These are phyloP conservation scores for Melanotaenia pygmaea DNA, from an alignment of 2,797 vertebrate species.

Conservation along the genomic window DNA sequence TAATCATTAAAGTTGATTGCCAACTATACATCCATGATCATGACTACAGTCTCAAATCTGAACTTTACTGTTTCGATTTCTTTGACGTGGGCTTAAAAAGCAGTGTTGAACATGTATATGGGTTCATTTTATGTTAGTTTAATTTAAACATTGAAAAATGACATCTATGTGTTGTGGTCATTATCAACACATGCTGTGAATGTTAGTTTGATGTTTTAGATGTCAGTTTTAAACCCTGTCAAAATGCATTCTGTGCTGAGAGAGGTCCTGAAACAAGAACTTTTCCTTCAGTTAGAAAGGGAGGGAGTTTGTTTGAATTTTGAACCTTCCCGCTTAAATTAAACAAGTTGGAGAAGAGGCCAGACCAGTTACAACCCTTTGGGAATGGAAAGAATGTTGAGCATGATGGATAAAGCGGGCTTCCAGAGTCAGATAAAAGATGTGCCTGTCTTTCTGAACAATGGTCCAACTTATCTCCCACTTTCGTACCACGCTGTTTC, in stretches of 20 bases:
- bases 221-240: background rate
- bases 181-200: background rate
- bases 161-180: background rate
- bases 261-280: constrained; percentile 33
- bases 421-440: constrained; percentile 63
- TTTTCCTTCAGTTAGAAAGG: constrained; percentile 50
- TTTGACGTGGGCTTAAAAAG: background rate
- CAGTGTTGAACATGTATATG: background rate
- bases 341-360: constrained; percentile 49
- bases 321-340: constrained; percentile 74
- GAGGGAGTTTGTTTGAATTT: constrained; percentile 76
- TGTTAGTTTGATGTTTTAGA: background rate
- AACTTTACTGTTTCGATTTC: background rate
- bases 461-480: constrained; percentile 35
- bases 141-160: background rate
- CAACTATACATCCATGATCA: constrained; percentile 2
- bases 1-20: constrained; percentile 14
- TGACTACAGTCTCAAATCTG: background rate
- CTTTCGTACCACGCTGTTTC: constrained; percentile 4
- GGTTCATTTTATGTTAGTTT: background rate
- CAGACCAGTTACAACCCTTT: constrained; percentile 48
- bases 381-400: constrained; percentile 79
- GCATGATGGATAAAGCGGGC: constrained; percentile 43
- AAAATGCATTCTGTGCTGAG: constrained; percentile 8
- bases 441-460: constrained; percentile 62